Percentiles rank a stretch among this genome's conserved stretches.
These are phyloP conservation scores for Tetranychus cinnabarinus DNA, from an alignment of 1,140 invertebrate species.

Conservation along the genomic window DNA sequence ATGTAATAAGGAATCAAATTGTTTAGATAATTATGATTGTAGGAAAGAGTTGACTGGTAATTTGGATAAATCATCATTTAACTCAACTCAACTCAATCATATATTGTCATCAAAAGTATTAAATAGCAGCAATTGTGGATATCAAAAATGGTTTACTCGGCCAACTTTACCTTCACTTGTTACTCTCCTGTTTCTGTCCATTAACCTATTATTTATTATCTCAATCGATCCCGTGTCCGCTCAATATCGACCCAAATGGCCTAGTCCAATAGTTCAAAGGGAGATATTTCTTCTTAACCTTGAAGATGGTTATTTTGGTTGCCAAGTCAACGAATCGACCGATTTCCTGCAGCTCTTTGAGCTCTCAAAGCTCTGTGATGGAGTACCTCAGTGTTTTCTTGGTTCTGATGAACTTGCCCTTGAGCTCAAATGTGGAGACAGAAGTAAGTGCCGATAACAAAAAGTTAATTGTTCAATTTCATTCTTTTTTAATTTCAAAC, in stretches of 20 bases:
- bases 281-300: constrained; percentile 89
- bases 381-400: constrained; percentile 59
- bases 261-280: constrained; percentile 20
- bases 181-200: background rate
- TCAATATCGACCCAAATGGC: constrained; percentile 14
- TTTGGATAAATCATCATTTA: too few species aligned
- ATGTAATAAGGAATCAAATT: too few species aligned
- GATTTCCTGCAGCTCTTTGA: constrained; percentile 81
- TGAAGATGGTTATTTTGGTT: constrained; percentile 88
- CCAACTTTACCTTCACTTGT: background rate
- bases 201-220: background rate
- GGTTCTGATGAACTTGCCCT: constrained; percentile 66
- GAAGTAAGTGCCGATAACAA: constrained; percentile 11
- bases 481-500: background rate
- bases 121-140: background rate
- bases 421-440: constrained; percentile 79
- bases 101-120: background rate
- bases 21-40: too few species aligned
- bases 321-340: constrained; percentile 83
- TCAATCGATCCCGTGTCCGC: background rate
- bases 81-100: background rate
- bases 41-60: too few species aligned
- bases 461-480: background rate
- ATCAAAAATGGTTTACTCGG: background rate
- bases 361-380: constrained; percentile 78